These are phyloP conservation scores for Carettochelys insculpta DNA, from an alignment of 2,113 vertebrate genomes.

Conservation along the genomic window DNA sequence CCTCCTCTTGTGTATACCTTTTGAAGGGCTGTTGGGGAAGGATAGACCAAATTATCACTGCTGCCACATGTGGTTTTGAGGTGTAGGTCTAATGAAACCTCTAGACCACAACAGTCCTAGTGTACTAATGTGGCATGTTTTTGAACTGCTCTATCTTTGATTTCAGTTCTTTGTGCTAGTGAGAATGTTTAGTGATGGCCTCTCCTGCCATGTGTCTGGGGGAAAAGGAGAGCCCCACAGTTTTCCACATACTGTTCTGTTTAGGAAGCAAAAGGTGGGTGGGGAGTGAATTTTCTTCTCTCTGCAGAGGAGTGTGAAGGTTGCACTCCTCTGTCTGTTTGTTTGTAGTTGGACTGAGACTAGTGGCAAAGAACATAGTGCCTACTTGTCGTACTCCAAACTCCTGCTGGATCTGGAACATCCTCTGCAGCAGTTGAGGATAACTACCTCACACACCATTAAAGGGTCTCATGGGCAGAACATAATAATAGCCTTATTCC, in stretches of 20 bases:
- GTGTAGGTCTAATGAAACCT: not conserved
- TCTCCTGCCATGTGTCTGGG: accelerated
- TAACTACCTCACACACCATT: not conserved
- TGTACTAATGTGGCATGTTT: not conserved
- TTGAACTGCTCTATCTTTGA: not conserved
- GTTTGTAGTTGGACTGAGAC: not conserved
- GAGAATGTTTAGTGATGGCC: not conserved
- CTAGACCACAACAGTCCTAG: not conserved
- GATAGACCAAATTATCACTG: accelerated
- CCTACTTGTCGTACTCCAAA: not conserved
- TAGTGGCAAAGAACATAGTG: not conserved
- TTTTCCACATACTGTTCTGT: not conserved
- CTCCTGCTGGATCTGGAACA: not conserved
- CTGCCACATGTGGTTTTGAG: not conserved
- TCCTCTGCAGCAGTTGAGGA: not conserved
- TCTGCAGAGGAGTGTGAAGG: accelerated
- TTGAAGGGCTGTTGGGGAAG: not conserved
- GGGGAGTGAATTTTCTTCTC: not conserved
- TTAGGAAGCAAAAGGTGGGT: not conserved
- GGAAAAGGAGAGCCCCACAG: not conserved
- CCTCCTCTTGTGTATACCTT: not conserved
- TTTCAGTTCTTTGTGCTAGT: not conserved
- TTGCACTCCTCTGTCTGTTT: not conserved
- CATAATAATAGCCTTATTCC: not conserved
- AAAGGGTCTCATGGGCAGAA: not conserved